Conservation (phyloP, 2,113 vertebrate genomes). For the Cinclus mexicanus region DNA sequence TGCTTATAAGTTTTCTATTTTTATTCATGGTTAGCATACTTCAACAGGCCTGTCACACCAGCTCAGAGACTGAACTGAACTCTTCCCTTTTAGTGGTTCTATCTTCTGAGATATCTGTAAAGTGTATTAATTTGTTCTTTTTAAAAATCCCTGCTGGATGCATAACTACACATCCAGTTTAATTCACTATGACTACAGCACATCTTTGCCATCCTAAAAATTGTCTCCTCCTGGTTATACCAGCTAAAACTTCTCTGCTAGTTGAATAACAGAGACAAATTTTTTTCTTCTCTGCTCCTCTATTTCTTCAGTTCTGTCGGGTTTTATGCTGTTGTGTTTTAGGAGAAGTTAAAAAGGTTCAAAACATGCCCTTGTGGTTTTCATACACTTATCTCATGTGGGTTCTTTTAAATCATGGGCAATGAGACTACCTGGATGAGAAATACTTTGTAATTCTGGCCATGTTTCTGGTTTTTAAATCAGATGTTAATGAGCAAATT, state of each 20-base stretch:
- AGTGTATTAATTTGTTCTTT: background rate
- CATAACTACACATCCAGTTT: background rate
- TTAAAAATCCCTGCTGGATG: background rate
- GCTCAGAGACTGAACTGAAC: background rate
- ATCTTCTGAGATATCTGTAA: background rate
- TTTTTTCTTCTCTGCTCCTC: background rate
- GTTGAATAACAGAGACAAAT: background rate
- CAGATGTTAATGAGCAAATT: background rate
- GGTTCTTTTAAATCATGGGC: background rate
- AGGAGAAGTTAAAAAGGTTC: background rate
- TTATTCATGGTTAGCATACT: background rate
- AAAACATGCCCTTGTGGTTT: background rate
- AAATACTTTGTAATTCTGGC: background rate
- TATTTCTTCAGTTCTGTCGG: background rate
- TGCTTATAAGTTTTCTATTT: constrained; percentile 1
- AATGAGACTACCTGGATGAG: background rate
- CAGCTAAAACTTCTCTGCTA: background rate
- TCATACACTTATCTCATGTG: background rate
- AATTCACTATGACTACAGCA: background rate
- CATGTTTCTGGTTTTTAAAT: background rate
- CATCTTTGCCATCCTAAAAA: background rate
- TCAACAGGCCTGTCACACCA: background rate
- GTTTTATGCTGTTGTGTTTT: background rate
- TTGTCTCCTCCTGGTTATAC: background rate
- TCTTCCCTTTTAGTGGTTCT: background rate